Percentiles rank a stretch among this genome's conserved stretches.
These are phyloP conservation scores for Episyrphus balteatus DNA, from an alignment of 1,140 invertebrate species.

Conservation along the genomic window DNA sequence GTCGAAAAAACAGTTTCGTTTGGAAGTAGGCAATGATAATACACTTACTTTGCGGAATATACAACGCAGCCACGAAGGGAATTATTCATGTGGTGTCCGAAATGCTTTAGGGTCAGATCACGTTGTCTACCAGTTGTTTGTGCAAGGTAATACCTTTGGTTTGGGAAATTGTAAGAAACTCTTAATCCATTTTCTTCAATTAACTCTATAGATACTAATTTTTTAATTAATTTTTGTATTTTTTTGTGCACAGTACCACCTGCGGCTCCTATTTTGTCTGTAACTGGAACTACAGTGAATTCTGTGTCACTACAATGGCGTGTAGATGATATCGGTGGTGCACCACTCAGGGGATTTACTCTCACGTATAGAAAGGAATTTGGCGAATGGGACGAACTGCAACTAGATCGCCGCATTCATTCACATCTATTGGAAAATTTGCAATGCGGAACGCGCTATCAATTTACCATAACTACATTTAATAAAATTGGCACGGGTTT, in stretches of 20 bases:
- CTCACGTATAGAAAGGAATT: constrained; percentile 51
- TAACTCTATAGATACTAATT: background rate
- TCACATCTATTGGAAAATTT: constrained; percentile 52
- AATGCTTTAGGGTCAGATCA: constrained; percentile 50
- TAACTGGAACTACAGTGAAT: constrained; percentile 51
- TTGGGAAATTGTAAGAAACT: too few species aligned
- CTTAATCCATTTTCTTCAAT: too few species aligned
- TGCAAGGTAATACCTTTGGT: constrained; percentile 38
- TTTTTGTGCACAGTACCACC: constrained; percentile 51
- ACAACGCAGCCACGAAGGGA: constrained; percentile 47
- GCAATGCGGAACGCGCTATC: constrained; percentile 59
- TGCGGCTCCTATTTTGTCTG: constrained; percentile 49
- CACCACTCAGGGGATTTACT: constrained; percentile 51
- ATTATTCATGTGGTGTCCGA: constrained; percentile 50
- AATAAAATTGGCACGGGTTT: constrained; percentile 61
- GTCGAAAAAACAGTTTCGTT: constrained; percentile 19
- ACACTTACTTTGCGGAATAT: constrained; percentile 46
- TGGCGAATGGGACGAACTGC: constrained; percentile 49
- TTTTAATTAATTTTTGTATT: background rate
- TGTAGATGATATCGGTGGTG: constrained; percentile 49
- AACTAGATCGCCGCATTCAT: constrained; percentile 47
- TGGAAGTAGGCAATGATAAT: constrained; percentile 45
- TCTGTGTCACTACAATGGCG: constrained; percentile 59
- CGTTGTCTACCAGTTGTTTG: constrained; percentile 48
- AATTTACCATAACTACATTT: constrained; percentile 53